Evolutionary conservation across 1,140 invertebrate species (phyloP).

Genomic region (Bombyx mori): ASM3026992v2 NC_085121.1:3062501-3063000

Average conservation of each 20-base stretch:
- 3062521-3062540: slow-evolving; percentile 38
- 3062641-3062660: slow-evolving; percentile 21
- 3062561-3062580: slow-evolving; percentile 38
- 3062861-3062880: too few species aligned
- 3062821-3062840: too few species aligned
- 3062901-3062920: too few species aligned
- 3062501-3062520: slow-evolving; percentile 50
- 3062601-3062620: slow-evolving; percentile 50
- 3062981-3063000: too few species aligned
- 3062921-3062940: too few species aligned
- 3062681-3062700: slow-evolving; percentile 44
- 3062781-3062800: neutral
- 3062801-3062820: too few species aligned
- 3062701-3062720: slow-evolving; percentile 36
- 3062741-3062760: slow-evolving; percentile 15
- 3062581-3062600: slow-evolving; percentile 36
- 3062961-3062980: too few species aligned
- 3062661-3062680: slow-evolving; percentile 24
- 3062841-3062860: too few species aligned
- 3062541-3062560: slow-evolving; percentile 39
- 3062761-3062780: neutral
- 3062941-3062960: too few species aligned
- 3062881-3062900: too few species aligned
- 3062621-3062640: neutral
- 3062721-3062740: slow-evolving; percentile 46